These are phyloP conservation scores for Cygnus olor DNA, from an alignment of 2,797 vertebrate species.

Conservation along the genomic window DNA sequence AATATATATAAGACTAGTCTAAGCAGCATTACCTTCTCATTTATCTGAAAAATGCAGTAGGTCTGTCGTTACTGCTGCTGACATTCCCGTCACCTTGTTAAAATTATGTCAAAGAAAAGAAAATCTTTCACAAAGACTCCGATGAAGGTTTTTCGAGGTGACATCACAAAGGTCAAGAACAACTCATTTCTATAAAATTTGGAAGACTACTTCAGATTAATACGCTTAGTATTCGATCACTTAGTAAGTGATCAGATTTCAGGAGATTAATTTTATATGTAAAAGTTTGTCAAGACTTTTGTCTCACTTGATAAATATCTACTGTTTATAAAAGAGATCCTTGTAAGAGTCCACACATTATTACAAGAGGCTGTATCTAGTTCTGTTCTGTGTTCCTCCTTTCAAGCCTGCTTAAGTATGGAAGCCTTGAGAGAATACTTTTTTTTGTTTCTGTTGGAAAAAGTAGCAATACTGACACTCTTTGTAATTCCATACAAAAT, in stretches of 20 bases:
- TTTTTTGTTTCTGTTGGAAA: not conserved
- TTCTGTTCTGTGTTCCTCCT: not conserved
- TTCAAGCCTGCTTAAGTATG: constrained; percentile 14
- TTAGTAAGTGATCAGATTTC: not conserved
- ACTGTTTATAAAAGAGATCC: constrained; percentile 12
- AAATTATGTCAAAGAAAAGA: not conserved
- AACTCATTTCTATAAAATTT: not conserved
- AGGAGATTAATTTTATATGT: not conserved
- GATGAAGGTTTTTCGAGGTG: not conserved
- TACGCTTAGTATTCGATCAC: not conserved
- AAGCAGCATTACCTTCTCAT: not conserved
- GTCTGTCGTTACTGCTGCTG: not conserved
- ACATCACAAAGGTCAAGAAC: not conserved
- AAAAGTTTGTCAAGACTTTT: constrained; percentile 13
- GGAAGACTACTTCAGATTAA: not conserved
- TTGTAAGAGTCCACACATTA: not conserved
- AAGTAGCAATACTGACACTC: not conserved
- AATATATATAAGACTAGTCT: not conserved
- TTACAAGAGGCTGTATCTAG: constrained; percentile 3
- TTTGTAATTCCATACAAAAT: not conserved
- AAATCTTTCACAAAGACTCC: not conserved
- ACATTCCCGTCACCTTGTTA: not conserved
- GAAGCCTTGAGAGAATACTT: not conserved
- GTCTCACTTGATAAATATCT: constrained; percentile 18
- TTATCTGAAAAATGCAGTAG: not conserved